These are phyloP conservation scores for Notodonta ziczac DNA, from an alignment of 2,888 invertebrate species.

Conservation along the genomic window DNA sequence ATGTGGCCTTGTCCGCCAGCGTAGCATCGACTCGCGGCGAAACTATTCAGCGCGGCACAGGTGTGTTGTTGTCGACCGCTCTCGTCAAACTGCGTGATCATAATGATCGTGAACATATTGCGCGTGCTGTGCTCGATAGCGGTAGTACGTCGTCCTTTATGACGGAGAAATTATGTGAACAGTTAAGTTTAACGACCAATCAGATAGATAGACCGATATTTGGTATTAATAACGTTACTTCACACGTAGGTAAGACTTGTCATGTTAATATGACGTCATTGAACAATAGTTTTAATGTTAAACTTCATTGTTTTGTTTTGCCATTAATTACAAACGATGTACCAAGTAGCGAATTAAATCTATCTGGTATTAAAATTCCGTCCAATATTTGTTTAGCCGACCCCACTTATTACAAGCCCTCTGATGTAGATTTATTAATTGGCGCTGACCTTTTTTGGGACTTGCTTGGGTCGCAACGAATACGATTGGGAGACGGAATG, in stretches of 20 bases:
- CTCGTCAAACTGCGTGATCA: constrained; percentile 18
- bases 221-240: constrained; percentile 25
- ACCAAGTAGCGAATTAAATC: constrained; percentile 16
- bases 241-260: constrained; percentile 24
- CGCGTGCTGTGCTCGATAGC: constrained; percentile 18
- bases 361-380: constrained; percentile 25
- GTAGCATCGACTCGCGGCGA: neutral
- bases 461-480: constrained; percentile 24
- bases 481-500: constrained; percentile 23
- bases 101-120: constrained; percentile 15
- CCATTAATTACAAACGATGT: constrained; percentile 26
- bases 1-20: constrained; percentile 6
- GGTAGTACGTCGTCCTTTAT: constrained; percentile 21
- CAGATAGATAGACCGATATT: constrained; percentile 16
- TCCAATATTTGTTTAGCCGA: constrained; percentile 28
- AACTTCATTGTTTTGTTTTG: constrained; percentile 28
- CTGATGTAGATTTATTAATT: constrained; percentile 30
- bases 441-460: constrained; percentile 38
- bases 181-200: constrained; percentile 13
- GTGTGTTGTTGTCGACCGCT: constrained; percentile 19
- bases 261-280: constrained; percentile 15
- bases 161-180: constrained; percentile 14
- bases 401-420: constrained; percentile 29
- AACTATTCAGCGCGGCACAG: neutral
- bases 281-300: constrained; percentile 10